Percentiles rank a stretch among this genome's conserved stretches.
These are phyloP conservation scores for Drosophila kohkoa DNA, from an alignment of 1,140 invertebrate genomes.

Conservation along the genomic window DNA sequence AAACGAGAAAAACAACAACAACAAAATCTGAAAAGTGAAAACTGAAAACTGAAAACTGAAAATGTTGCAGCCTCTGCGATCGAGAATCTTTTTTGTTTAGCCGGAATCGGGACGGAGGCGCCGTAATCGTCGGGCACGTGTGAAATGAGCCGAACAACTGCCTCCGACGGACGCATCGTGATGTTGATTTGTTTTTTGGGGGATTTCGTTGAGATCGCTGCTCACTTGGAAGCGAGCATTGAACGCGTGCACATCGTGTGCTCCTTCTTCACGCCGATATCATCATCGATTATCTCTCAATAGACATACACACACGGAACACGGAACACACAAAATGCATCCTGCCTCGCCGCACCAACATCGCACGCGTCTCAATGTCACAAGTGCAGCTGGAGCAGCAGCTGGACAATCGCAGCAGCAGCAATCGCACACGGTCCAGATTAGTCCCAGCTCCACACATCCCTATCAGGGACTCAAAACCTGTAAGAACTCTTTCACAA, in stretches of 20 bases:
- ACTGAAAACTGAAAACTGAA: slow-evolving; percentile 37
- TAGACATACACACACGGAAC: not conserved
- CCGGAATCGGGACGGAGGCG: slow-evolving; percentile 10
- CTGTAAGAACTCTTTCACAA: slow-evolving; percentile 55
- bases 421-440: slow-evolving; percentile 60
- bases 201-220: slow-evolving; percentile 10
- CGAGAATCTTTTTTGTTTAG: slow-evolving; percentile 23
- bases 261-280: slow-evolving; percentile 18
- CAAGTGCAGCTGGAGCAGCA: slow-evolving; percentile 36
- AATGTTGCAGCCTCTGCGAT: slow-evolving; percentile 23
- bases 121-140: slow-evolving; percentile 51
- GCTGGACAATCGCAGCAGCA: slow-evolving; percentile 49
- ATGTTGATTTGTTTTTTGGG: not conserved
- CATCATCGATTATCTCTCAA: not conserved
- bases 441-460: slow-evolving; percentile 52
- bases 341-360: slow-evolving; percentile 75
- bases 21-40: slow-evolving; percentile 12
- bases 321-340: slow-evolving; percentile 61
- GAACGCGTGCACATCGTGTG: slow-evolving; percentile 63
- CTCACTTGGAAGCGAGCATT: slow-evolving; percentile 73
- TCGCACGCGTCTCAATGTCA: slow-evolving; percentile 64
- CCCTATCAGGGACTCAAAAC: slow-evolving; percentile 80
- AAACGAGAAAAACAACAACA: slow-evolving; percentile 13
- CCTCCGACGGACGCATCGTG: slow-evolving; percentile 4
- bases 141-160: slow-evolving; percentile 65